Percentiles rank a stretch among this genome's conserved stretches.
Evolutionary conservation across 1,140 invertebrate species (phyloP).

Genomic region (Neodiprion lecontei): DNA sequence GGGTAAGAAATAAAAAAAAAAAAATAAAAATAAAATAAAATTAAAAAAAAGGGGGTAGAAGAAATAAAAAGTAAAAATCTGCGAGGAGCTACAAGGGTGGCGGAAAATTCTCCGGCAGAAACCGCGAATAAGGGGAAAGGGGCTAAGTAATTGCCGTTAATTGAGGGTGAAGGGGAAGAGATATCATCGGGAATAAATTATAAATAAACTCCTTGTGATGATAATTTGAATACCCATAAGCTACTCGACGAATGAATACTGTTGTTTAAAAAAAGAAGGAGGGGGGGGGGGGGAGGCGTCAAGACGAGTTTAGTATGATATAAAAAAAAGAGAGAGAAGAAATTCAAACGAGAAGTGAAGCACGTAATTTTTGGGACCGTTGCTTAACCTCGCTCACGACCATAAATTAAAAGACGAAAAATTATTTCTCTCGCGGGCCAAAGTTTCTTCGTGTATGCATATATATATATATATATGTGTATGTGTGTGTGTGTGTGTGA

Average conservation of each 20-base stretch:
- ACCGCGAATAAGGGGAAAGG: not conserved
- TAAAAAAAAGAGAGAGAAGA: not conserved
- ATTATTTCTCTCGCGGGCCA: constrained; percentile 38
- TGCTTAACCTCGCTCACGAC: not conserved
- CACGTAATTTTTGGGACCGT: too few relatives aligned
- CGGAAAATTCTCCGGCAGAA: not conserved
- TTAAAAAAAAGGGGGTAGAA: too few relatives aligned
- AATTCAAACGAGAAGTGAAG: too few relatives aligned
- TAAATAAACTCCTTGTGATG: not conserved
- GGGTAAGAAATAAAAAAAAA: too few relatives aligned
- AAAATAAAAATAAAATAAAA: too few relatives aligned
- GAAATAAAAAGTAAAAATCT: too few relatives aligned
- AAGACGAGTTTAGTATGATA: not conserved
- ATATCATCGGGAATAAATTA: constrained; percentile 6
- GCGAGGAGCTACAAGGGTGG: too few relatives aligned
- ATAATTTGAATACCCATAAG: not conserved
- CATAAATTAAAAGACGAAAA: constrained; percentile 32
- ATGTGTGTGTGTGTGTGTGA: not conserved
- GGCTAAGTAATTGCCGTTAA: not conserved
- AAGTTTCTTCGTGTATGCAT: not conserved
- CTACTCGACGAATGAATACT: not conserved
- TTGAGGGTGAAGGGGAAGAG: not conserved
- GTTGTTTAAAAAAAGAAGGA: not conserved
- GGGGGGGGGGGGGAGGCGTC: not conserved
- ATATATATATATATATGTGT: too few relatives aligned